These are phyloP conservation scores for Pterobdella sp. DNA, from an alignment of 2,888 invertebrate species.

Conservation along the genomic window DNA sequence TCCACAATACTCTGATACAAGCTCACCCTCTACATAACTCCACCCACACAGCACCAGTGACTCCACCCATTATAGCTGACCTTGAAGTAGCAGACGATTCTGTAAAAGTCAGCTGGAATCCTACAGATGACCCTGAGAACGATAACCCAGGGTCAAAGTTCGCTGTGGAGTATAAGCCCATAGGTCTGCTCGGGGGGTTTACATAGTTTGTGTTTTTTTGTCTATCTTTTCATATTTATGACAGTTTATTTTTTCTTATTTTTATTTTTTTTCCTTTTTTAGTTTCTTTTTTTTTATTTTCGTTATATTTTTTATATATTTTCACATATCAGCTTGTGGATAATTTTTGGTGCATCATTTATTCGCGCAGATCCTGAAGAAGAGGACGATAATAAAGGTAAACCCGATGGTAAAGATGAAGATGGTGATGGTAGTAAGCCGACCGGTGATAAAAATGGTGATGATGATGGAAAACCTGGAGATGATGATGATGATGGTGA, in stretches of 20 bases:
- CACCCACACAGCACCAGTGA: slow-evolving; percentile 7
- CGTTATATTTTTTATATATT: too few relatives aligned
- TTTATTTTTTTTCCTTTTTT: too few relatives aligned
- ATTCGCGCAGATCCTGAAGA: slow-evolving; percentile 18
- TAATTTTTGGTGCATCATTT: too few relatives aligned
- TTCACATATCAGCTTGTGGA: too few relatives aligned
- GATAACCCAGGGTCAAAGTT: slow-evolving; percentile 33
- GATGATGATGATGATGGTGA: slow-evolving; percentile 14
- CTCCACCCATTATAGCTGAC: neutral
- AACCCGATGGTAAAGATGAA: slow-evolving; percentile 5
- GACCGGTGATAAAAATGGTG: neutral
- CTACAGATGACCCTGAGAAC: slow-evolving; percentile 8
- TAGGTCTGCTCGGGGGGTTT: slow-evolving; percentile 1
- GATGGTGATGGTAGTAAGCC: neutral
- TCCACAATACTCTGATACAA: neutral
- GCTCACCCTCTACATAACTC: neutral
- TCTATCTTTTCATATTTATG: too few relatives aligned
- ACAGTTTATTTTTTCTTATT: too few relatives aligned
- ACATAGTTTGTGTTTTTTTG: too few relatives aligned
- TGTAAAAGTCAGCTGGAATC: slow-evolving; percentile 28
- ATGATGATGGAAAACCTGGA: slow-evolving; percentile 6
- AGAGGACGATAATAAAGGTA: slow-evolving; percentile 17
- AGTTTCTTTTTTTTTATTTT: too few relatives aligned
- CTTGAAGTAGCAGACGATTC: slow-evolving; percentile 21
- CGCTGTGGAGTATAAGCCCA: slow-evolving; percentile 30